phyloP scores from a whole-genome alignment of 2,113 vertebrate species.

The Mormoops blainvillei region DNA sequence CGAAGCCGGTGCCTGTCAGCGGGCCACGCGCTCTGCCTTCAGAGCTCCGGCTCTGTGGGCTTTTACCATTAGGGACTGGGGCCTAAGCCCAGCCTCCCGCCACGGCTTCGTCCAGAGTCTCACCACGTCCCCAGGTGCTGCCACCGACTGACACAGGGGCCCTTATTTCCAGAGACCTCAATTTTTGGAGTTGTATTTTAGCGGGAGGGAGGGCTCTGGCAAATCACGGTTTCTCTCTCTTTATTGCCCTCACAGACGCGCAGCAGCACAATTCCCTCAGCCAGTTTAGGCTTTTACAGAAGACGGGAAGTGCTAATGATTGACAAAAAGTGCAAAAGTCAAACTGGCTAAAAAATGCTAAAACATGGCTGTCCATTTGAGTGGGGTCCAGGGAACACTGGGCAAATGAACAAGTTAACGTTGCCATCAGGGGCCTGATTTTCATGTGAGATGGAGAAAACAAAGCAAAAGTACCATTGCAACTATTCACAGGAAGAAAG shows the following conservation, averaged over 20 bases:
- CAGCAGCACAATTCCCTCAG: background rate
- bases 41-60: too few species aligned
- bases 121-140: background rate
- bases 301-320: background rate
- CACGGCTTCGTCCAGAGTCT: background rate
- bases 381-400: background rate
- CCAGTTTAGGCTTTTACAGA: background rate
- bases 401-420: background rate
- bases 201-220: background rate
- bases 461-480: background rate
- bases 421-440: background rate
- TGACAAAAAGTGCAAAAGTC: background rate
- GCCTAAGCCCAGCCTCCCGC: too few species aligned
- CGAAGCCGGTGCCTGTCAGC: background rate
- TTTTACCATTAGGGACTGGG: too few species aligned
- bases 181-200: background rate
- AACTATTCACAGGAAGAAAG: background rate
- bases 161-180: background rate
- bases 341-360: background rate
- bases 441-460: background rate
- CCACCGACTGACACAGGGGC: background rate
- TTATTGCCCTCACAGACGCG: background rate
- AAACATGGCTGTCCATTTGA: too few species aligned
- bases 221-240: background rate
- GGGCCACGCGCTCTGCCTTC: too few species aligned